A percentile compares a stretch with the other conserved stretches of the same genome.
Conservation (phyloP, 2,113 vertebrate species). For the Poeciliopsis prolifica region DNA sequence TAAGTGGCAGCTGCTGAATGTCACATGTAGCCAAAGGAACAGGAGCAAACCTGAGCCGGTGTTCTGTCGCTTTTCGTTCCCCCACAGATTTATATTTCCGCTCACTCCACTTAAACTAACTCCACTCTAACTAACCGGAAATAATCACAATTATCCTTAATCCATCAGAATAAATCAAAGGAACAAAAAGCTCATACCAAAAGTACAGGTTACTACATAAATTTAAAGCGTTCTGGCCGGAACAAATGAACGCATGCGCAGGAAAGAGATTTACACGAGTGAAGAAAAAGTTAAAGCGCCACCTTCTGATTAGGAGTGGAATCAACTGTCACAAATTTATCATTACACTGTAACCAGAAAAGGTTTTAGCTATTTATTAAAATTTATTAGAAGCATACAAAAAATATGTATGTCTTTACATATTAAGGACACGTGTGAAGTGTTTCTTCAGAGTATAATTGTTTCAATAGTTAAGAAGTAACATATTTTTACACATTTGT, state of each 20-base stretch:
- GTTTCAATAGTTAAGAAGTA: too few species aligned
- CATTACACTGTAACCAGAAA: neutral
- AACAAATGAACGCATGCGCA: neutral
- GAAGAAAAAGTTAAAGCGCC: neutral
- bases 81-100: neutral
- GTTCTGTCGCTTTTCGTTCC: neutral
- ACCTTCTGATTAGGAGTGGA: slow-evolving; percentile 43
- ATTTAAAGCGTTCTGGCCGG: neutral
- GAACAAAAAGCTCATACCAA: neutral
- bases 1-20: neutral
- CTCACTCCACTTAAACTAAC: neutral
- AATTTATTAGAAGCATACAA: too few species aligned
- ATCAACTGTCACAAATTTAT: neutral
- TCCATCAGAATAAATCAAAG: neutral
- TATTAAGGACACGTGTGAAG: too few species aligned
- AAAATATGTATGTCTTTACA: too few species aligned
- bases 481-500: too few species aligned
- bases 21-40: neutral
- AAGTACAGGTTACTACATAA: neutral
- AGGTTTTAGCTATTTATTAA: too few species aligned
- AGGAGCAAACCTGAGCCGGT: neutral
- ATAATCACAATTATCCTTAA: neutral
- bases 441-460: too few species aligned
- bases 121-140: neutral
- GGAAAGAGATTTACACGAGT: neutral